Conservation (phyloP, 2,888 invertebrate genomes). For the Exocentrus adspersus region DNA sequence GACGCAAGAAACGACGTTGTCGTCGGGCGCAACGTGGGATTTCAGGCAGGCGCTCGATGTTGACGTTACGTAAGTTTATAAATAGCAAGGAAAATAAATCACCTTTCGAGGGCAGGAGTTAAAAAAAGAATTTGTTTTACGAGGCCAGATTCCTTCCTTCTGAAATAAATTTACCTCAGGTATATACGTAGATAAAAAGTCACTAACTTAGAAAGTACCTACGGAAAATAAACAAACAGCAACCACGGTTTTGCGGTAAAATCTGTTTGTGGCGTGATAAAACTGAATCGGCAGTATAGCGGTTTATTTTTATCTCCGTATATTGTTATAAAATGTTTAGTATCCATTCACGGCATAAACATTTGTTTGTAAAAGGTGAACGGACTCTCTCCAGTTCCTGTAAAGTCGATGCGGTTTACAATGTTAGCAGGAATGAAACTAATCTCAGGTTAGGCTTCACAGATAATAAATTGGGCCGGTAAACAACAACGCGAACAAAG, state of each 20-base stretch:
- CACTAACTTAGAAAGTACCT: slow-evolving; percentile 3
- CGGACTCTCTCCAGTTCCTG: neutral
- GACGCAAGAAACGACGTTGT: neutral
- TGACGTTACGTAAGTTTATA: neutral
- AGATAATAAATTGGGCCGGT: no score
- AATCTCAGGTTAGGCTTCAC: neutral
- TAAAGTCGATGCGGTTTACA: neutral
- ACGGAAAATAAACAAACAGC: neutral
- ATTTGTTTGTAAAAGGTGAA: slow-evolving; percentile 14
- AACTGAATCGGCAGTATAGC: neutral
- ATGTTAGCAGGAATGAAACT: neutral
- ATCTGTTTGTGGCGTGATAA: neutral
- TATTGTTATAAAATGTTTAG: slow-evolving; percentile 10
- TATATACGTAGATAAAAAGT: neutral
- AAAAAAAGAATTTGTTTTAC: no score
- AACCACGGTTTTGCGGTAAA: slow-evolving; percentile 12
- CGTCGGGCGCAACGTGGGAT: neutral
- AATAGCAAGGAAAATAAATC: neutral
- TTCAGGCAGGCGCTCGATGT: slow-evolving; percentile 9
- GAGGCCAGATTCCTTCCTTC: no score
- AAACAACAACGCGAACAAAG: no score
- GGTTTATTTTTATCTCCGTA: slow-evolving; percentile 8
- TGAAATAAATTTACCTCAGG: neutral
- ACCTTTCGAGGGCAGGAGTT: no score
- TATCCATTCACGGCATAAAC: slow-evolving; percentile 11